Evolutionary conservation across 2,888 invertebrate species (phyloP).

Genomic region (Chirona hameri): DNA sequence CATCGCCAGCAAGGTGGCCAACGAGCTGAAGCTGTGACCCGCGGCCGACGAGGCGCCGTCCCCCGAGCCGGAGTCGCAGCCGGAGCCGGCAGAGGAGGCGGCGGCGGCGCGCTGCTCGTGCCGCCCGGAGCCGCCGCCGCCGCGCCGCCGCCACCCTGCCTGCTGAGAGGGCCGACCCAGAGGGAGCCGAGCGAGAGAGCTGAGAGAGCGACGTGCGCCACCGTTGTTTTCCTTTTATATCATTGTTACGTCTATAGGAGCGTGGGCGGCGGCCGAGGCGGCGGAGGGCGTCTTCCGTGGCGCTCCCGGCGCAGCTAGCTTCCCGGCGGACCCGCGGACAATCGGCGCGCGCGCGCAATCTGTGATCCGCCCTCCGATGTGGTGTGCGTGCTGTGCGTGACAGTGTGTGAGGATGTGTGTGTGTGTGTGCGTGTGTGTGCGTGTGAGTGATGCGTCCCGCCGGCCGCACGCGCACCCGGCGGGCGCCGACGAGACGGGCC

Average conservation of each 20-base stretch:
- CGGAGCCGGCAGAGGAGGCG: background rate
- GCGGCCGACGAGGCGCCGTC: background rate
- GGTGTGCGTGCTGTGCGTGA: background rate
- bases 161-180: background rate
- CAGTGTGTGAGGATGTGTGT: background rate
- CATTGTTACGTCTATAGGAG: background rate
- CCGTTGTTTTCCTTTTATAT: constrained; percentile 28
- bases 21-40: constrained; percentile 91
- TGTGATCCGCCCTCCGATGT: background rate
- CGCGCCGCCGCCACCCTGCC: background rate
- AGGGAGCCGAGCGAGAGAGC: too few relatives aligned
- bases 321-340: background rate
- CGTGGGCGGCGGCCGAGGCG: background rate
- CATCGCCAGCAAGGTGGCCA: constrained; percentile 99
- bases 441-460: too few relatives aligned
- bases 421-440: too few relatives aligned
- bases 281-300: background rate
- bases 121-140: background rate
- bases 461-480: too few relatives aligned
- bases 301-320: background rate
- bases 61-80: background rate
- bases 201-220: too few relatives aligned
- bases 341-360: background rate
- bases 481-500: too few relatives aligned
- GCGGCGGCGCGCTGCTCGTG: background rate